Conservation (phyloP, 2,797 vertebrate species). For the Acanthiza pusilla region DNA sequence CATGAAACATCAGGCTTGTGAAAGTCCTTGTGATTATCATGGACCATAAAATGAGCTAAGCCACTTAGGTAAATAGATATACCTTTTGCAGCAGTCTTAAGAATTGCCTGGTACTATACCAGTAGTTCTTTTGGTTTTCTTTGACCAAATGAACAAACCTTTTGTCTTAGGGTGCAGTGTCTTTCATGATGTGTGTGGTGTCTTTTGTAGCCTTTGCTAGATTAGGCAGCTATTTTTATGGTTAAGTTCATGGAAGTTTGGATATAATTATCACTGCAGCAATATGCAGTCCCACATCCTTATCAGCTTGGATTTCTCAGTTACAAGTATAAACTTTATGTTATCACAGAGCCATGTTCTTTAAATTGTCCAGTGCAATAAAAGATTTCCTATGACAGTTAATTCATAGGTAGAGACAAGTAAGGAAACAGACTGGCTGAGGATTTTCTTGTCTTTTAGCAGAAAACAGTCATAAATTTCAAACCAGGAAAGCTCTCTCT, state of each 20-base stretch:
- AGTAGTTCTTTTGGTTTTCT: background rate
- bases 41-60: background rate
- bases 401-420: fast-evolving
- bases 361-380: background rate
- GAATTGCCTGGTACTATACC: background rate
- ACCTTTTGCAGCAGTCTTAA: background rate
- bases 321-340: background rate
- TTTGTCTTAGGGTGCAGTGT: background rate
- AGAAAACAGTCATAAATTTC: background rate
- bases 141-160: background rate
- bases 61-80: background rate
- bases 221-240: background rate
- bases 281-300: background rate
- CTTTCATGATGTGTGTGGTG: background rate
- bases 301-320: background rate
- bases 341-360: background rate
- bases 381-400: background rate
- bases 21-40: background rate
- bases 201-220: background rate
- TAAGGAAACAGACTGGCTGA: background rate
- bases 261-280: background rate
- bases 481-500: background rate
- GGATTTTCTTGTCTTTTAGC: background rate
- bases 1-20: fast-evolving
- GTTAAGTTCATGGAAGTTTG: background rate